phyloP scores from a whole-genome alignment of 1,140 invertebrate genomes.

The Heliothis subflexa region DNA sequence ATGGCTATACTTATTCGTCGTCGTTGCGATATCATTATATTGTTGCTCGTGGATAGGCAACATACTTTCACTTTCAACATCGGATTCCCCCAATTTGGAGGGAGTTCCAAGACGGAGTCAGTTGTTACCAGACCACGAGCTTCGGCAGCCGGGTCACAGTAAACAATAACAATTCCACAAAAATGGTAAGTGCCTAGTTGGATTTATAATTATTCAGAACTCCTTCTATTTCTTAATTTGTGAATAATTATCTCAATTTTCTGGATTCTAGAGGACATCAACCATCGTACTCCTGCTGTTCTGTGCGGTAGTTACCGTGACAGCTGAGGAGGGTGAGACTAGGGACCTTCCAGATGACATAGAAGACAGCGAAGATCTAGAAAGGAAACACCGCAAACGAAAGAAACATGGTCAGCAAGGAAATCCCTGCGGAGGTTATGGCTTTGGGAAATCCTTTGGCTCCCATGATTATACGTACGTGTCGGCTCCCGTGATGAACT shows the following conservation, averaged over 20 bases:
- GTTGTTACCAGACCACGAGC: constrained; percentile 37
- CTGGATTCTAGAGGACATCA: constrained; percentile 54
- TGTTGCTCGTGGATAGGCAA: constrained; percentile 57
- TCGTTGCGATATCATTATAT: constrained; percentile 68
- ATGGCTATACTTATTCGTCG: constrained; percentile 57
- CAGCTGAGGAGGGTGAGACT: constrained; percentile 53
- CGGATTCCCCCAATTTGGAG: constrained; percentile 55
- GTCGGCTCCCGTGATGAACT: constrained; percentile 73
- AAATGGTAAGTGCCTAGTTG: constrained; percentile 23
- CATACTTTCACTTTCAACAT: constrained; percentile 73
- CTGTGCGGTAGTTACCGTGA: constrained; percentile 50
- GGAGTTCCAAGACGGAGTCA: constrained; percentile 37
- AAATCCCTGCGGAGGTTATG: constrained; percentile 60
- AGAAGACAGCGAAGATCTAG: constrained; percentile 66
- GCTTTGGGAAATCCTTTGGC: constrained; percentile 67
- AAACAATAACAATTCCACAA: constrained; percentile 31
- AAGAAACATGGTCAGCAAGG: constrained; percentile 68
- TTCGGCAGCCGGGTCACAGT: constrained; percentile 42
- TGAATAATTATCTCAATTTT: neutral
- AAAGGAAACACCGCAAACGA: constrained; percentile 67
- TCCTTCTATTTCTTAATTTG: neutral
- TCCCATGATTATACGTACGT: constrained; percentile 68
- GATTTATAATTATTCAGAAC: neutral
- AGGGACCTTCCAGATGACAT: constrained; percentile 53
- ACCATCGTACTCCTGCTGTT: constrained; percentile 59